Evolutionary conservation across 2,797 vertebrate species (phyloP).

Genomic region (Microtus californicus): DNA sequence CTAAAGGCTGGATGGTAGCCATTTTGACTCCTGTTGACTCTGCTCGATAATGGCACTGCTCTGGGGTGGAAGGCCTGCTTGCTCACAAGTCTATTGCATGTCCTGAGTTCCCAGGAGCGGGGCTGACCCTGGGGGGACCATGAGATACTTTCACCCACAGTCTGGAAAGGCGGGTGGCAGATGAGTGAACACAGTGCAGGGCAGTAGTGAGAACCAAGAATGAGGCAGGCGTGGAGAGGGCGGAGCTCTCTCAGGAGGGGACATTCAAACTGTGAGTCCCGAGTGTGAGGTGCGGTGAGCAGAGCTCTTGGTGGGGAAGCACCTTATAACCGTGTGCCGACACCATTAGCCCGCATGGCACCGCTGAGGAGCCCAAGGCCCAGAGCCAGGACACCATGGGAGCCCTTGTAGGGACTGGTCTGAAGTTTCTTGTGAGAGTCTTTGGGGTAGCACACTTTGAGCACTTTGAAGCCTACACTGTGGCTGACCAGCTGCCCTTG

Average conservation of each 20-base stretch:
- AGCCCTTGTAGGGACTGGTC: background rate
- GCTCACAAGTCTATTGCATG: rapidly evolving
- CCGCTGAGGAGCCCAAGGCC: background rate
- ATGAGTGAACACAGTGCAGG: background rate
- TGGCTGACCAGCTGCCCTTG: background rate
- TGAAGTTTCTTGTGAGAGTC: rapidly evolving
- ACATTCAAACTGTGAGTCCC: background rate
- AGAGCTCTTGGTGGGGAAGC: background rate
- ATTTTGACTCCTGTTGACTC: rapidly evolving
- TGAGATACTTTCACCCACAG: rapidly evolving
- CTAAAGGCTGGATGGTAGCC: background rate
- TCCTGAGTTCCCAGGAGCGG: rapidly evolving
- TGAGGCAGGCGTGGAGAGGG: rapidly evolving
- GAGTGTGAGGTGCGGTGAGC: background rate
- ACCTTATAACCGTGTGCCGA: rapidly evolving
- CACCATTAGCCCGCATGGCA: background rate
- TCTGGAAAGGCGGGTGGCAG: background rate
- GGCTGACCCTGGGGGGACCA: background rate
- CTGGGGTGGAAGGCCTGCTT: background rate
- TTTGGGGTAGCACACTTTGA: background rate
- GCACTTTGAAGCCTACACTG: background rate
- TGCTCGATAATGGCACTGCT: background rate
- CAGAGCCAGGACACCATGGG: rapidly evolving
- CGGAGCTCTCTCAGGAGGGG: background rate
- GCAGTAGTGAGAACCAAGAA: background rate